Evolutionary conservation across 2,888 invertebrate genomes (phyloP), one percentile per base, ranked within the genome.

Genomic region (Ophioninae sp.): DNA sequence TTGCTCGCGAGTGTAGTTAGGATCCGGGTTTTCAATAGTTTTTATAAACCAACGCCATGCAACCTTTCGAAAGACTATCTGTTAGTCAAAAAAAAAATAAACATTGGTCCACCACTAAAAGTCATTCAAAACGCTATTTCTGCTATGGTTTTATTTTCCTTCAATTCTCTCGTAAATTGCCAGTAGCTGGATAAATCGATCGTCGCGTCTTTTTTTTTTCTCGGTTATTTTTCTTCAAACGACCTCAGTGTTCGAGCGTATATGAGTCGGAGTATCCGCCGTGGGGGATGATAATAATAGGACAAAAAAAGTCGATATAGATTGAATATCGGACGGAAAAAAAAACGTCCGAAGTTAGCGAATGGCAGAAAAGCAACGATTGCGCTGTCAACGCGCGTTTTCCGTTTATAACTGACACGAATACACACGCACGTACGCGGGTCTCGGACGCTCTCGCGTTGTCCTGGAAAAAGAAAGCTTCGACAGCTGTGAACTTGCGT

Each of bases 361-460:
- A 59, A 73, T 81, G 81, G 83, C 82, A 83, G 83, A 73, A 79
- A 73, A 69, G 87, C 79, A 84, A 79, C 83, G 51, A 51, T 68
- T 30, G 75, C 82, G 80, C 76, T 74, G 64, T 74, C 84, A 75
- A 78, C 77, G 51, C 20, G 78, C 61, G 69, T 79, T 79, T 82
- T 44, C 44, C 30, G 30, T 64, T 22, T 56, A 9, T 7, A 30
- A 17, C 41, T 65, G 81, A 58, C 23, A 58, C 58, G 30, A 30
- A 44, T 59, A 65, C 71, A 68, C 44, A 51, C 41, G 30, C 23
- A 7, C 23, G 51, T 64, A 20, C 30, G 56, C 44, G 51, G 51
- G 30, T 51, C 7, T 7, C 30, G 44, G 64, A 30, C 64, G 56
- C 51, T 64, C 64, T 59, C 71, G 13, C 10, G 9, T 20, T 59